Percentiles rank a stretch among this genome's conserved stretches.
Evolutionary conservation across 2,113 vertebrate species (phyloP).

Genomic region (Bostrychus sinensis): DNA sequence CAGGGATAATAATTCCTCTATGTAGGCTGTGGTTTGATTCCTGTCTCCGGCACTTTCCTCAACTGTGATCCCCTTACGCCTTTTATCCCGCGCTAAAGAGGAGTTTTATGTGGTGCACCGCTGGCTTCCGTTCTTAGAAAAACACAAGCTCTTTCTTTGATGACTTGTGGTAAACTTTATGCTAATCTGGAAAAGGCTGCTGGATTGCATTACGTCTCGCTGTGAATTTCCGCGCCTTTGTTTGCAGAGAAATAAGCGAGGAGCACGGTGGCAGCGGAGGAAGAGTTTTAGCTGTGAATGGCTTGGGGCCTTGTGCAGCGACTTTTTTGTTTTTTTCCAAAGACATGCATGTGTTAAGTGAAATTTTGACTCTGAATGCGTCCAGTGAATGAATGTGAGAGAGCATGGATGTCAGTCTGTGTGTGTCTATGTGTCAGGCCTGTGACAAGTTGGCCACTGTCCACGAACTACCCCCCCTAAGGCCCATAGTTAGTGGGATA

Average conservation of each 20-base stretch:
- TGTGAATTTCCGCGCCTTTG: constrained; percentile 21
- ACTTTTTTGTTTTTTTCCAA: no score
- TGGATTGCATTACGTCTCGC: constrained; percentile 43
- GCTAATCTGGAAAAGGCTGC: constrained; percentile 59
- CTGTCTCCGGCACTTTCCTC: constrained; percentile 41
- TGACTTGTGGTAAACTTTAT: constrained; percentile 56
- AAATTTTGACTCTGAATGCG: no score
- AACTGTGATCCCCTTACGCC: constrained; percentile 52
- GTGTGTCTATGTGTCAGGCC: no score
- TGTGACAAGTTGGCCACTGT: no score
- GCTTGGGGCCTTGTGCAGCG: no score
- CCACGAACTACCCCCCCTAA: no score
- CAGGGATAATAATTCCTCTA: constrained; percentile 48
- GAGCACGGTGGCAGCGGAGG: neutral
- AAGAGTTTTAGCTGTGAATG: neutral
- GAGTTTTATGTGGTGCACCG: constrained; percentile 16
- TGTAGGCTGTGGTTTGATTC: constrained; percentile 55
- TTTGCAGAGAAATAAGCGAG: neutral
- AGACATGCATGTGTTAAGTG: no score
- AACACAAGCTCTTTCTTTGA: constrained; percentile 31
- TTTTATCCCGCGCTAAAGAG: constrained; percentile 47
- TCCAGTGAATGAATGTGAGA: no score
- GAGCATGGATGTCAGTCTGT: no score
- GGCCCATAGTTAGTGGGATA: no score
- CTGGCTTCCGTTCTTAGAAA: constrained; percentile 38